Percentiles rank a stretch among this genome's conserved stretches.
Evolutionary conservation across 2,888 invertebrate genomes (phyloP).

Genomic region (Rutpela maculata): DNA sequence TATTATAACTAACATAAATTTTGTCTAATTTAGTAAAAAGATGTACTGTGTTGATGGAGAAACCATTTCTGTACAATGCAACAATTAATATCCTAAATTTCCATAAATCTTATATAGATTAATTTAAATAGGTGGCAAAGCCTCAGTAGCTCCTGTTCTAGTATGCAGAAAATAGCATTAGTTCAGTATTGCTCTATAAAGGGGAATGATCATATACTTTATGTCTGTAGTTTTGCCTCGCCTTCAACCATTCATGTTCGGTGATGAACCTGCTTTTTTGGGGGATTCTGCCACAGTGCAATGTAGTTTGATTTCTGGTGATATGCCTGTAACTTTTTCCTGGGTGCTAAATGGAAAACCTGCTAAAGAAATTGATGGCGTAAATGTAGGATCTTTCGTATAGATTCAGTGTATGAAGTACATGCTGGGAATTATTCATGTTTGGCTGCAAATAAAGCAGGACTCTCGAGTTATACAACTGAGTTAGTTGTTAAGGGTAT

Average conservation of each 20-base stretch:
- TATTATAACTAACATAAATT: too few species aligned
- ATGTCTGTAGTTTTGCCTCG: conserved; percentile 58
- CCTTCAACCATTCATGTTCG: conserved; percentile 78
- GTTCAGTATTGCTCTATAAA: background rate
- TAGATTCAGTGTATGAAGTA: conserved; percentile 79
- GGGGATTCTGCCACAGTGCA: conserved; percentile 82
- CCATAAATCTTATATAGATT: background rate
- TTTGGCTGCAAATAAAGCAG: conserved; percentile 81
- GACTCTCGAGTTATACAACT: conserved; percentile 79
- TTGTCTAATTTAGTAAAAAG: too few species aligned
- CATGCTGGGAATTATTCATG: conserved; percentile 85
- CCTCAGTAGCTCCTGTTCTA: too few species aligned
- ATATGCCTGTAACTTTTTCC: conserved; percentile 82
- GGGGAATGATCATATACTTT: background rate
- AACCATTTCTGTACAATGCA: background rate
- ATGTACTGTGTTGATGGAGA: background rate
- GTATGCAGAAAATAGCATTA: background rate
- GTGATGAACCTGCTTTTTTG: conserved; percentile 79
- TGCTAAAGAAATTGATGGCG: conserved; percentile 56
- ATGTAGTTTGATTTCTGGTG: conserved; percentile 84
- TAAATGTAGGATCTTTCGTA: conserved; percentile 73
- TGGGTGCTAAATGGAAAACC: conserved; percentile 84
- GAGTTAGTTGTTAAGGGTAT: conserved; percentile 78
- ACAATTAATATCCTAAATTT: background rate
- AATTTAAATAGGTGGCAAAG: too few species aligned